phyloP scores from a whole-genome alignment of 2,888 invertebrate species.

The Cosmia trapezina region DNA sequence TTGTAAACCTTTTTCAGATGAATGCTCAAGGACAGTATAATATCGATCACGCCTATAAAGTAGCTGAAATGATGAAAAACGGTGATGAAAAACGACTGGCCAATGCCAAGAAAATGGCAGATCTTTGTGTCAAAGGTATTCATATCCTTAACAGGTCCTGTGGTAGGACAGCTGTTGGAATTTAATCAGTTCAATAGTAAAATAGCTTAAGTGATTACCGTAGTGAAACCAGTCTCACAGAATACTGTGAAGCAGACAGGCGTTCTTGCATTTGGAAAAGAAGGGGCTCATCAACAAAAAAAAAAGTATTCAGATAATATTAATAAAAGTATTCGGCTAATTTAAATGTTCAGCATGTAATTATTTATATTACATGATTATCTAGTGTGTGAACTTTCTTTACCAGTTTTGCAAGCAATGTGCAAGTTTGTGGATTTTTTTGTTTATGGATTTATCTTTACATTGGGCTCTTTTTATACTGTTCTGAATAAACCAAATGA shows the following conservation, averaged over 20 bases:
- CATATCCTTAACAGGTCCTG: no score
- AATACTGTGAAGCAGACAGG: no score
- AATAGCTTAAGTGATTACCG: neutral
- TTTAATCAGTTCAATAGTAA: neutral
- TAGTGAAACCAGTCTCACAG: neutral
- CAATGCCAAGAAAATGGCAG: slow-evolving; percentile 80
- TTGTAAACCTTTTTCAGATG: slow-evolving; percentile 70
- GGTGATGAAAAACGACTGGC: slow-evolving; percentile 79
- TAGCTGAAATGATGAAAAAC: slow-evolving; percentile 78
- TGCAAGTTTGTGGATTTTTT: neutral
- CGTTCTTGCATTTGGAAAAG: neutral
- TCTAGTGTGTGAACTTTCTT: no score
- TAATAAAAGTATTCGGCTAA: no score
- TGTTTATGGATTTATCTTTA: no score
- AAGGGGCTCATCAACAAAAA: no score
- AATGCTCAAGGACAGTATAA: slow-evolving; percentile 76
- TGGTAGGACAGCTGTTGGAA: neutral
- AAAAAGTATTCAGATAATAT: no score
- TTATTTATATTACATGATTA: no score
- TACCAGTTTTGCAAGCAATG: no score
- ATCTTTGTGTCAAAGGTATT: slow-evolving; percentile 80
- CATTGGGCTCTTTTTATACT: no score
- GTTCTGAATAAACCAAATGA: no score
- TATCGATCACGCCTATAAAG: slow-evolving; percentile 76
- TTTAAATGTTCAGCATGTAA: no score